These are phyloP conservation scores for Scopus umbretta DNA, from an alignment of 2,113 vertebrate species.

Conservation along the genomic window DNA sequence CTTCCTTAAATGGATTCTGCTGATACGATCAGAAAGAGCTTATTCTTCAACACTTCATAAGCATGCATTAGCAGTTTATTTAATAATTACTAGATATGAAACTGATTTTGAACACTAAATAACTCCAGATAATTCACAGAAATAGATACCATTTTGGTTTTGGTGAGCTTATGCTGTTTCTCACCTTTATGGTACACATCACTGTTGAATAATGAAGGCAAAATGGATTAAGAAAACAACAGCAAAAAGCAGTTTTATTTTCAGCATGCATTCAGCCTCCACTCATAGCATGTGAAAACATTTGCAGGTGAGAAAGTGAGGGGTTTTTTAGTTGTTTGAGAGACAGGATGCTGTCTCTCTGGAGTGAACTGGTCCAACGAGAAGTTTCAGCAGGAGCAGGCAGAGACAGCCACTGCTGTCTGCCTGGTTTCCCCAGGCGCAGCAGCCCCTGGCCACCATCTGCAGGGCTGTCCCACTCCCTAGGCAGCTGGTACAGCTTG, in stretches of 20 bases:
- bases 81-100: neutral
- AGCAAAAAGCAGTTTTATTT: neutral
- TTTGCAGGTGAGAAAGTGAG: neutral
- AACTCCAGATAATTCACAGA: neutral
- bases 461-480: fast-evolving
- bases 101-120: neutral
- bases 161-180: neutral
- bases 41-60: neutral
- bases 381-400: neutral
- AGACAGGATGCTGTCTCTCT: neutral
- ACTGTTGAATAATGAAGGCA: neutral
- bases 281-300: neutral
- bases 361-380: neutral
- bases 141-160: neutral
- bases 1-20: neutral
- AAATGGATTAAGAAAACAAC: neutral
- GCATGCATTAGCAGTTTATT: neutral
- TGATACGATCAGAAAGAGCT: neutral
- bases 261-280: neutral
- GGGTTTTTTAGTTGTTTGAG: neutral
- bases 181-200: neutral
- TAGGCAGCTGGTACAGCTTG: neutral
- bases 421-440: neutral
- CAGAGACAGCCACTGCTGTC: neutral
- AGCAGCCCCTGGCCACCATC: neutral